Evolutionary conservation across 2,113 vertebrate genomes (phyloP).

Genomic region (Tamias sibiricus): DNA sequence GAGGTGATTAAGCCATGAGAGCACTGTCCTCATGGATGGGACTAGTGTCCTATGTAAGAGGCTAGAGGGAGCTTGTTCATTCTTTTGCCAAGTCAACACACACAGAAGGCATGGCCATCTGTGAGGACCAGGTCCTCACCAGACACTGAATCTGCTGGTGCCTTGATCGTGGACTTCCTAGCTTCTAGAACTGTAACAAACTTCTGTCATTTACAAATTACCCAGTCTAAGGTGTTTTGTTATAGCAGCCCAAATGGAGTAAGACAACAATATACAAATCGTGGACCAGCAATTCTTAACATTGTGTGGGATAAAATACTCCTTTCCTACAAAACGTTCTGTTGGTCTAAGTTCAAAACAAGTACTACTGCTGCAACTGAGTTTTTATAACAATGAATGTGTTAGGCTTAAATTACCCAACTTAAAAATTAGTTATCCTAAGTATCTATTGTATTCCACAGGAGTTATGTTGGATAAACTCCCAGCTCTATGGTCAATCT

Average conservation of each 20-base stretch:
- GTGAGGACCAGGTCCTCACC: background rate
- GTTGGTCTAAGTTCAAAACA: background rate
- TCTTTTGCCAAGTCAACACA: background rate
- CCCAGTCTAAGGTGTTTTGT: background rate
- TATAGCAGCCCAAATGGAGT: background rate
- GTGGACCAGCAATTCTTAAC: background rate
- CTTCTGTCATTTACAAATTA: background rate
- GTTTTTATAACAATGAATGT: background rate
- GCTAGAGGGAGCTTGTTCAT: background rate
- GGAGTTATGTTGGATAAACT: background rate
- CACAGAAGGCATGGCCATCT: no score
- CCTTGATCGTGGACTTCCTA: background rate
- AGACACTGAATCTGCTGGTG: background rate
- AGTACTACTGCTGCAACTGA: background rate
- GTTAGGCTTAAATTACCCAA: background rate
- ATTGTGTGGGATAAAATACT: background rate
- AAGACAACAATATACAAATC: background rate
- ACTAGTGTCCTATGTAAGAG: no score
- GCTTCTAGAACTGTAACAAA: background rate
- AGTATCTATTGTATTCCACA: background rate
- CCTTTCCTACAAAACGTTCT: background rate
- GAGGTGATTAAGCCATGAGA: background rate
- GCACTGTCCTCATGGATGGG: background rate
- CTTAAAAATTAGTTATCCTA: background rate
- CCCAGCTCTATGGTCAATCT: background rate